These are phyloP conservation scores for Drosophila lutescens DNA, from an alignment of 2,888 invertebrate genomes.

Conservation along the genomic window DNA sequence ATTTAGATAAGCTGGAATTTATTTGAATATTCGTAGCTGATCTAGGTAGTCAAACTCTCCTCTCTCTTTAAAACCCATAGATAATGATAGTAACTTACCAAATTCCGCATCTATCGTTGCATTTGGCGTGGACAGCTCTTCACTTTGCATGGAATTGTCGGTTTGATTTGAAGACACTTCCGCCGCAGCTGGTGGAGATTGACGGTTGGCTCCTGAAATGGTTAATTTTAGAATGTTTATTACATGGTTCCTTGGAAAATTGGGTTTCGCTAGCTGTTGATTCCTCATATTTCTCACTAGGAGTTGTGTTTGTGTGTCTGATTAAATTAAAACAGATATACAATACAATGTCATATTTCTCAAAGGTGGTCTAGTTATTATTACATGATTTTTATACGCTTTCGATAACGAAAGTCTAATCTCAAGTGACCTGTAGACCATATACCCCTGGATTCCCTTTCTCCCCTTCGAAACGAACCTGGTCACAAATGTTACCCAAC, in stretches of 20 bases:
- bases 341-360: background rate
- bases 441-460: background rate
- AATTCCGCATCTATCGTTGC: conserved; percentile 76
- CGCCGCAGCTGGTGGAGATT: conserved; percentile 64
- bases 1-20: background rate
- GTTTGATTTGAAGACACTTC: conserved; percentile 37
- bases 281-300: background rate
- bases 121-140: conserved; percentile 70
- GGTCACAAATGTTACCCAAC: conserved; percentile 38
- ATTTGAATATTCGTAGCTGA: background rate
- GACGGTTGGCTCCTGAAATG: conserved; percentile 65
- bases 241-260: background rate
- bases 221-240: background rate
- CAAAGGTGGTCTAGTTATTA: background rate
- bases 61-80: background rate
- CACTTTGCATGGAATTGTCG: conserved; percentile 47
- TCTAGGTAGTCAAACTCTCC: background rate
- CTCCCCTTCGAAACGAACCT: conserved; percentile 1
- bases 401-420: conserved; percentile 11
- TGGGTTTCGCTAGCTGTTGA: background rate
- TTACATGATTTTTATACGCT: conserved; percentile 3
- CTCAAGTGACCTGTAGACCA: conserved; percentile 11
- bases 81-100: conserved; percentile 72
- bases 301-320: background rate
- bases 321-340: no score